Base-by-base conservation (phyloP, 2,797 vertebrate species). In the Cottoperca gobio region DNA sequence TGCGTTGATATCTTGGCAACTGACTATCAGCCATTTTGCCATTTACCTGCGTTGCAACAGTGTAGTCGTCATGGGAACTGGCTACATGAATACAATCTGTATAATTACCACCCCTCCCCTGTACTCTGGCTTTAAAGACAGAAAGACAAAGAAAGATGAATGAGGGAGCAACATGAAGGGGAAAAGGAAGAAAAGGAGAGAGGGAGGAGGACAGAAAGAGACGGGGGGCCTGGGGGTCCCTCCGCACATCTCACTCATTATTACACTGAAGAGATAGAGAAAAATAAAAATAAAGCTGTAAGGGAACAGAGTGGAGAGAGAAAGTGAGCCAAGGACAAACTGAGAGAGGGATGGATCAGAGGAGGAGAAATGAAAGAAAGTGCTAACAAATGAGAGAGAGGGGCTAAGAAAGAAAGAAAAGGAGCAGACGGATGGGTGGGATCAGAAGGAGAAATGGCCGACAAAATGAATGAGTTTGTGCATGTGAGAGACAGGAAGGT, bases 21-120 rank as follows among this genome's bases (percentile, higher is more conserved):
- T 67, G 46, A 76, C 70, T 67, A 70, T 53, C 58, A 2, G 61
- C 67, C 78, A 79, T 80, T 84, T 86, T 78, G 61, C 63, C 21
- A 33, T 81, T n/a, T 59, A 67, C 35, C 48, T 58, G 50, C 19
- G 17, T 64, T 77, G 61, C 71, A 82, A 84, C 66, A 70, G 71
- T 74, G 73, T 65, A 55, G 85, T 92, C 78, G 17, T 83, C 88
- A 92, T 90, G 86, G 87, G 82, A 92, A 91, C 90, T 85, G 77
- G 76, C 69, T 73, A 68, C 81, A 83, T 72, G 78, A 90, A 82
- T 81, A 78, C 81, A 72, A 74, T 84, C 76, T 83, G 83, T 85
- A 78, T 88, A 85, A 90, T 89, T 85, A 86, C 21, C n/a, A n/a
- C n/a, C n/a, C 23, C 40, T n/a, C 37, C 3, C 12, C n/a, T 2